phyloP scores from a whole-genome alignment of 2,888 invertebrate genomes.

The Elmis aenea region DNA sequence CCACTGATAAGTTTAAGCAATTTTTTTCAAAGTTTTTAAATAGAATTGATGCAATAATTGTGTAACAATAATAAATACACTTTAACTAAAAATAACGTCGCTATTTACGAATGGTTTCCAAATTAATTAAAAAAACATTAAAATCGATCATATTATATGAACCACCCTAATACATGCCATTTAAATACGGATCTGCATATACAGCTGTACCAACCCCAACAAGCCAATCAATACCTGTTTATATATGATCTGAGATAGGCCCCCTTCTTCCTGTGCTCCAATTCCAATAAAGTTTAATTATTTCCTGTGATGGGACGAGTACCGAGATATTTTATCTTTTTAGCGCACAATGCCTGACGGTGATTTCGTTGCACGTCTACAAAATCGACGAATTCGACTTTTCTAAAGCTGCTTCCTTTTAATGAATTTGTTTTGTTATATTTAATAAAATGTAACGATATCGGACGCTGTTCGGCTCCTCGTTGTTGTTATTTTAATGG shows the following conservation, averaged over 20 bases:
- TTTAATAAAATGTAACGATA: constrained; percentile 18
- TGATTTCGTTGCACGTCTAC: constrained; percentile 12
- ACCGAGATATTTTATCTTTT: constrained; percentile 30
- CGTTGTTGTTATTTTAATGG: too few relatives aligned
- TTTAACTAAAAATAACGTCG: too few relatives aligned
- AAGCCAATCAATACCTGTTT: constrained; percentile 25
- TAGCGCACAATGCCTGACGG: constrained; percentile 22
- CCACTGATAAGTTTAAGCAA: too few relatives aligned
- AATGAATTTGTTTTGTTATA: constrained; percentile 14
- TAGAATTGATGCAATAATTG: too few relatives aligned
- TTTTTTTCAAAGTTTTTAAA: too few relatives aligned
- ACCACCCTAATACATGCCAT: too few relatives aligned
- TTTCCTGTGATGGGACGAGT: constrained; percentile 27
- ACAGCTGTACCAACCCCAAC: constrained; percentile 5
- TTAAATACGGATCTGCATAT: too few relatives aligned
- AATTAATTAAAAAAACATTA: too few relatives aligned
- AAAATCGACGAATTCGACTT: constrained; percentile 12
- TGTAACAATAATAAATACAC: too few relatives aligned
- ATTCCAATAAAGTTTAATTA: constrained; percentile 35
- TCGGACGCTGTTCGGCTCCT: too few relatives aligned
- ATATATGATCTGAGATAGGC: constrained; percentile 25
- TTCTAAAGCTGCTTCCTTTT: constrained; percentile 14
- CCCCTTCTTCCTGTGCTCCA: constrained; percentile 24
- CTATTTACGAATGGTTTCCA: too few relatives aligned
- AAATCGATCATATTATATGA: too few relatives aligned